A percentile compares a stretch with the other conserved stretches of the same genome.
These are phyloP conservation scores for Babylonia areolata DNA, from an alignment of 1,140 invertebrate genomes.

Conservation along the genomic window DNA sequence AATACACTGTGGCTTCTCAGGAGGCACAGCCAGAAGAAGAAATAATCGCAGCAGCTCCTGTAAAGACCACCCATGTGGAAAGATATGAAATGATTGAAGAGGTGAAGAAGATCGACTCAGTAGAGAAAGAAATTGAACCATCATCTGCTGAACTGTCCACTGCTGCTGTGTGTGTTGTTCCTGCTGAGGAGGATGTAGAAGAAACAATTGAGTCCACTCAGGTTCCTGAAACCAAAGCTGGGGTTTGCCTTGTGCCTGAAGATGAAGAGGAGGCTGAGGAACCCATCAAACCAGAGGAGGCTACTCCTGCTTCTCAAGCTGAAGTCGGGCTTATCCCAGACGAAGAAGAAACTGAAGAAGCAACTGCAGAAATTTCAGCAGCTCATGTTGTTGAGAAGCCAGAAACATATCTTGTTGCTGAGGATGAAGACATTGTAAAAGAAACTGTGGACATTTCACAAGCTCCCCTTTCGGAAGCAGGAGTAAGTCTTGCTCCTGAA, in stretches of 20 bases:
- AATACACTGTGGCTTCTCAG: background rate
- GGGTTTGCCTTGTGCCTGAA: background rate
- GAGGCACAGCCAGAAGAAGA: constrained; percentile 12
- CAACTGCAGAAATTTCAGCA: constrained; percentile 61
- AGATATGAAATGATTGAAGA: constrained; percentile 20
- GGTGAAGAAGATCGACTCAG: background rate
- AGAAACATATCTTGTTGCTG: background rate
- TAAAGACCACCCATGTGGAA: background rate
- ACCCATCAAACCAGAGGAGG: background rate
- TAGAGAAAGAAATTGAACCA: constrained; percentile 29
- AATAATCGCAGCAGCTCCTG: background rate
- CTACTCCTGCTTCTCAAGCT: constrained; percentile 4
- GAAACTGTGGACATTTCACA: constrained; percentile 10
- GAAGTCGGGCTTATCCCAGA: background rate
- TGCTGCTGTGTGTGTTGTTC: background rate
- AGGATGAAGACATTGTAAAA: constrained; percentile 16
- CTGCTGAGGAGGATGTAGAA: constrained; percentile 11
- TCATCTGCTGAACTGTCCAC: background rate
- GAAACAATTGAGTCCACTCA: constrained; percentile 1
- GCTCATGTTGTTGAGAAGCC: background rate
- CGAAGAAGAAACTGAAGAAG: constrained; percentile 43
- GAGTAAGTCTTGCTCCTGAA: background rate
- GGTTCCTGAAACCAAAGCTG: background rate
- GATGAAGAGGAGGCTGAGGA: constrained; percentile 27
- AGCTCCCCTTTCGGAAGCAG: background rate